Evolutionary conservation across 2,888 invertebrate species (phyloP), one percentile per base, ranked within the genome.

Genomic region (Oscheius sp.): DNA sequence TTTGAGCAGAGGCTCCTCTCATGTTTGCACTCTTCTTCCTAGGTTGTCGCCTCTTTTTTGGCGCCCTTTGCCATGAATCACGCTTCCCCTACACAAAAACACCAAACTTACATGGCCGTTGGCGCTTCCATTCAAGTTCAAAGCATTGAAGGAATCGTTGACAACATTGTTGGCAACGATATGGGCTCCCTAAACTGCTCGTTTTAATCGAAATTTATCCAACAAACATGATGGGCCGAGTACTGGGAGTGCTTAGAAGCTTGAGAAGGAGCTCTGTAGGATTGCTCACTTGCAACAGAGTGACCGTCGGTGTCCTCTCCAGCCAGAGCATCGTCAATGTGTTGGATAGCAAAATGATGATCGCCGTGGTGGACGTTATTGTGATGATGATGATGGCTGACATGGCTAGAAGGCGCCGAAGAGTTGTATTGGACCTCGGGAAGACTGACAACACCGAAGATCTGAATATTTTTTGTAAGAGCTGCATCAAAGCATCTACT

Each of bases 211-310:
- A 7, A 9, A 1, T 0, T 13, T 13, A 4, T 70, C 59, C 35
- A 74, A 60, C 70, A 75, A 4, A 76, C 78, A 48, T 78, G 75
- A n/a, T 53, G 50, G 53, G 29, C 29, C 4, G 62, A 51, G n/a
- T 63, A 32, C 62, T 37, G 32, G 13, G 70, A 70, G n/a, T 63
- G 48, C 62, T 37, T 42, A 9, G 70, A 70, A 51, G 75, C 73
- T 33, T 74, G 75, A 32, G 78, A 76, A 21, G 77, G 77, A 58
- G 77, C 79, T 32, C 70, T 74, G 75, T 74, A 79, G 29, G 63
- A 65, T 48, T 76, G 80, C 74, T 80, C 80, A 48, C 77, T 77
- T 47, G 63, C 76, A n/a, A 78, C 76, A 21, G 79, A 79, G 32
- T 79, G 47, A 10, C 73, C 77, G 13, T 76, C 72, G 5, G 73